Conservation (phyloP, 2,797 vertebrate species). For the Alcedo quadribrachys region DNA sequence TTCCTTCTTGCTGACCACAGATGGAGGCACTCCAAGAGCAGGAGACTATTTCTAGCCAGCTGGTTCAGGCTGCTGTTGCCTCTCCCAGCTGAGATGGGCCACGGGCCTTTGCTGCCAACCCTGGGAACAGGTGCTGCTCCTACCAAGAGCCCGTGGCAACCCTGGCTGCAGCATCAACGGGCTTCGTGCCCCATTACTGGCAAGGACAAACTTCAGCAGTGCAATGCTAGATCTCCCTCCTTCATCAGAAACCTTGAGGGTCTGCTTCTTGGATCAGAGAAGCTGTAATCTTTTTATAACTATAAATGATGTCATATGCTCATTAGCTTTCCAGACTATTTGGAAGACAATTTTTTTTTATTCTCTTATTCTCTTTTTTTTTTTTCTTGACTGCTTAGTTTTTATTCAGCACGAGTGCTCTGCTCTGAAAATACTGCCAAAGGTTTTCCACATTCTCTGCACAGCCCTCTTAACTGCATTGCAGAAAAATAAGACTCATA, state of each 20-base stretch:
- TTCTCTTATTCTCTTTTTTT: conserved; percentile 43
- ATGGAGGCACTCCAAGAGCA: not conserved
- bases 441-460: conserved; percentile 73
- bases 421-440: conserved; percentile 70
- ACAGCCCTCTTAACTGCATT: conserved; percentile 73
- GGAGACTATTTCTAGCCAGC: not conserved
- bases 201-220: not conserved
- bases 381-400: conserved; percentile 62
- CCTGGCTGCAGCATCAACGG: accelerated
- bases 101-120: not conserved
- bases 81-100: not conserved
- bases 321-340: conserved; percentile 69
- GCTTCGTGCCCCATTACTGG: not conserved
- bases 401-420: conserved; percentile 65
- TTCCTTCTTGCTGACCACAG: accelerated
- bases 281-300: conserved; percentile 65
- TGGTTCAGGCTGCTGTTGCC: not conserved
- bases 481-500: conserved; percentile 71
- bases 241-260: conserved; percentile 44
- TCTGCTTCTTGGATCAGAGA: conserved; percentile 46
- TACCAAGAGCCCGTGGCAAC: not conserved
- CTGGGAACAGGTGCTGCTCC: not conserved
- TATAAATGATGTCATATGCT: conserved; percentile 65
- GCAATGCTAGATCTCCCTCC: not conserved
- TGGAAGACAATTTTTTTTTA: conserved; percentile 57